Base-by-base conservation (phyloP, 2,113 vertebrate species). In the Equus przewalskii region DNA sequence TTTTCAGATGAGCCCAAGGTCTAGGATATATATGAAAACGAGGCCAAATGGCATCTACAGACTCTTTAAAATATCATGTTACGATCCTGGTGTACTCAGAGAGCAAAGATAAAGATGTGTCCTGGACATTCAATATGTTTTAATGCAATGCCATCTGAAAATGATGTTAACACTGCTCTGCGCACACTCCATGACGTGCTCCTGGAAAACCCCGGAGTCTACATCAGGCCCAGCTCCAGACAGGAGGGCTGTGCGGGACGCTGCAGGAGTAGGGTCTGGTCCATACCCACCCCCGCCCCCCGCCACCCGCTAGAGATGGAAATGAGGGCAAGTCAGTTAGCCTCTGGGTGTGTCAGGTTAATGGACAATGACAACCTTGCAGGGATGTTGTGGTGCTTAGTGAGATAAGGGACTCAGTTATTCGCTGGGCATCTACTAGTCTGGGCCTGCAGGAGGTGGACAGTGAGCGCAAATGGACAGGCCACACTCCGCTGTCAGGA, bases 401-500 rank as follows among this genome's bases (percentile, higher is more conserved):
- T 13, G 65, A 79, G 41, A 16, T 2, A 4, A 24, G 28, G 3
- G 9, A 18, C 14, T 54, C 14, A 54, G 4, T 54, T 54, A 54
- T 54, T 54, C 51, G 15, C 75, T 28, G 7, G 19, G 30, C 18
- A 6, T 30, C 26, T 4, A 2, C 13, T 1, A 0, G n/a, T 7
- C 76, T 8, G 1, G 3, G 33, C 5, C 0, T 28, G 51, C 33
- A 7, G 0, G 1, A 1, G 56, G 12, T 1, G 5, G 4, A 6
- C 30, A 41, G 7, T 1, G 16, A 21, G 1, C 6, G 22, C 46
- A 41, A 24, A 56, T 0, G 19, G 18, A 9, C 10, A n/a, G 44
- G 73, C 5, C 1, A 2, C 26, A 11, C 41, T 36, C 3, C 26
- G 21, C 3, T 2, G 2, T 58, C 13, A 2, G 65, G 22, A 9